Evolutionary conservation across 1,140 invertebrate genomes (phyloP), one percentile per base, ranked within the genome.

Genomic region (Drosophila elegans): DNA sequence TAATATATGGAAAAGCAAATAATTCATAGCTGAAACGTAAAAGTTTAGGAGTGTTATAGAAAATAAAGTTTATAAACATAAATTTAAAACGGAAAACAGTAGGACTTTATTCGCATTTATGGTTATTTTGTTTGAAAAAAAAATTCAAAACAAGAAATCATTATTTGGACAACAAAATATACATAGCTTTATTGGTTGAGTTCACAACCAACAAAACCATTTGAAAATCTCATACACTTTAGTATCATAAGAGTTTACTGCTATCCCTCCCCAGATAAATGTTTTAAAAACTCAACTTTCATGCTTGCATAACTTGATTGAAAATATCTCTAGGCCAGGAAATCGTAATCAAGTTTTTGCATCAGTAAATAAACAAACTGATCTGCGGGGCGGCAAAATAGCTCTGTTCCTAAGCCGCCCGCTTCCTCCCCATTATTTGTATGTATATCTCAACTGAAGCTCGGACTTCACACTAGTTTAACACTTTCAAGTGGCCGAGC

Each of bases 391-490:
- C 25, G 53, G 38, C 21, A 54, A 54, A 39, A 41, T 11, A 36
- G 21, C 38, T 54, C 9, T 38, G 13, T 34, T 51, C 36, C 46
- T 13, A n/a, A 25, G n/a, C 39, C 44, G 6, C 1, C 44, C 25
- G 48, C 34, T 38, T 38, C 9, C 27, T 3, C 1, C 11, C 45
- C 4, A 29, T 12, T 12, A 6, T 3, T 13, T 32, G 7, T 34
- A 7, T 57, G n/a, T 29, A 45, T 69, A 69, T 54, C 64, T 63
- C 41, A 62, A 67, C 48, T 21, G 60, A 13, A 32, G 32, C 71
- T 72, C 25, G 41, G 62, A 62, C 68, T 80, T 78, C 63, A 86
- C 78, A 85, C 62, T 61, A 71, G 59, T 57, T 75, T 80, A 64
- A 88, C 83, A 83, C 84, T 89, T 80, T 69, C 54, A 16, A 66